Evolutionary conservation across 2,888 invertebrate genomes (phyloP).

Genomic region (Diplolepis rosae): DNA sequence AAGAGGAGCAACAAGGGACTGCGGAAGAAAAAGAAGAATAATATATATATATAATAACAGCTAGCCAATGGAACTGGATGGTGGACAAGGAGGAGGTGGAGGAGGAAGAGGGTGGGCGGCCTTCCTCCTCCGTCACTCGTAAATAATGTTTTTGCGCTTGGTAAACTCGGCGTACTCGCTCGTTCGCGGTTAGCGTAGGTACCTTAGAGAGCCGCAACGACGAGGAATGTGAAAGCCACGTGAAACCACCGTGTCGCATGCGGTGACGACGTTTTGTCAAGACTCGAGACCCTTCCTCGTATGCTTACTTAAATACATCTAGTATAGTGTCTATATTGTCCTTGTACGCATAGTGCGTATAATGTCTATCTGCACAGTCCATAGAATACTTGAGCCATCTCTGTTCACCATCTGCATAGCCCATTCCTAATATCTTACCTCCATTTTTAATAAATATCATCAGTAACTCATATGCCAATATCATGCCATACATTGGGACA

Average conservation of each 20-base stretch:
- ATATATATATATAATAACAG: neutral
- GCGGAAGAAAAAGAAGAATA: neutral
- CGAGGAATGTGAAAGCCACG: constrained; percentile 49
- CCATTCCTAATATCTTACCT: neutral
- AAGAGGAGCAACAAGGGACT: neutral
- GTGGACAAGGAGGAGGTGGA: constrained; percentile 24
- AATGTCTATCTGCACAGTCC: neutral
- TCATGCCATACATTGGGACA: too few relatives aligned
- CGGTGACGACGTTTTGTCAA: constrained; percentile 53
- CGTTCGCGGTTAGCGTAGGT: constrained; percentile 34
- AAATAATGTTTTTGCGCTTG: constrained; percentile 65
- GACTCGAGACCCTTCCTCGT: constrained; percentile 37
- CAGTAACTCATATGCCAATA: too few relatives aligned
- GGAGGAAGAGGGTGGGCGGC: constrained; percentile 39
- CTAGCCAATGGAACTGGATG: neutral
- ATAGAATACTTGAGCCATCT: neutral
- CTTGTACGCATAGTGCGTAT: neutral
- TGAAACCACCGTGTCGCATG: constrained; percentile 46
- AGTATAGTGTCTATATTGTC: neutral
- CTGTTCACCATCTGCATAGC: neutral
- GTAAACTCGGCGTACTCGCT: constrained; percentile 39
- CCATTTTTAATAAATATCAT: too few relatives aligned
- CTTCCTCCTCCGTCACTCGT: constrained; percentile 55
- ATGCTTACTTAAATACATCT: neutral
- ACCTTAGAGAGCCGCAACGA: constrained; percentile 46